A percentile compares a stretch with the other conserved stretches of the same genome.
These are phyloP conservation scores for Apoderus coryli DNA, from an alignment of 2,888 invertebrate genomes.

Conservation along the genomic window DNA sequence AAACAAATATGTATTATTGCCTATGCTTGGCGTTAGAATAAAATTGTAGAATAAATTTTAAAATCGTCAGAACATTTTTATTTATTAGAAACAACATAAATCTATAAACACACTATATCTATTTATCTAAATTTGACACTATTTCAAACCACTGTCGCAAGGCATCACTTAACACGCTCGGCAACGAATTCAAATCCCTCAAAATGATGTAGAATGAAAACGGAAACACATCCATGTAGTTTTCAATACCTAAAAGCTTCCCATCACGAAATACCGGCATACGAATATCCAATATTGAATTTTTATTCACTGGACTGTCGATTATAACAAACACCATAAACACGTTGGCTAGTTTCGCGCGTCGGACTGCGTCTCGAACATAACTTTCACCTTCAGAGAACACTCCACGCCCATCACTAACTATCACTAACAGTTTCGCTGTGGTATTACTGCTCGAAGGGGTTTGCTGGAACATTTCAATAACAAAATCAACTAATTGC, in stretches of 20 bases:
- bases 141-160: slow-evolving; percentile 98
- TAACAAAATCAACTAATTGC: slow-evolving; percentile 64
- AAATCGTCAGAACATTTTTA: too few relatives aligned
- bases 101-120: too few relatives aligned
- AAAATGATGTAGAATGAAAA: slow-evolving; percentile 96
- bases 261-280: slow-evolving; percentile 55
- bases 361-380: slow-evolving; percentile 64
- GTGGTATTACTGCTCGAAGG: slow-evolving; percentile 39
- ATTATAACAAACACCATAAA: slow-evolving; percentile 93
- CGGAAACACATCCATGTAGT: slow-evolving; percentile 91
- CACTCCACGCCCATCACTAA: slow-evolving; percentile 92
- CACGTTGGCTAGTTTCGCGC: slow-evolving; percentile 67
- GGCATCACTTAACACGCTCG: slow-evolving; percentile 86
- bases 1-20: too few relatives aligned
- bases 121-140: slow-evolving; percentile 47
- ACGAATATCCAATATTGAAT: slow-evolving; percentile 82
- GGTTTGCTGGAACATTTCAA: slow-evolving; percentile 46
- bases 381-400: slow-evolving; percentile 72
- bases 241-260: slow-evolving; percentile 47
- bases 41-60: too few relatives aligned
- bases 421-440: slow-evolving; percentile 77
- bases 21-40: too few relatives aligned
- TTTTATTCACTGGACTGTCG: slow-evolving; percentile 85
- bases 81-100: too few relatives aligned
- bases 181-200: slow-evolving; percentile 74